Percentiles rank a stretch among this genome's conserved stretches.
Conservation (phyloP, 2,888 invertebrate genomes). For the Chirona hameri region DNA sequence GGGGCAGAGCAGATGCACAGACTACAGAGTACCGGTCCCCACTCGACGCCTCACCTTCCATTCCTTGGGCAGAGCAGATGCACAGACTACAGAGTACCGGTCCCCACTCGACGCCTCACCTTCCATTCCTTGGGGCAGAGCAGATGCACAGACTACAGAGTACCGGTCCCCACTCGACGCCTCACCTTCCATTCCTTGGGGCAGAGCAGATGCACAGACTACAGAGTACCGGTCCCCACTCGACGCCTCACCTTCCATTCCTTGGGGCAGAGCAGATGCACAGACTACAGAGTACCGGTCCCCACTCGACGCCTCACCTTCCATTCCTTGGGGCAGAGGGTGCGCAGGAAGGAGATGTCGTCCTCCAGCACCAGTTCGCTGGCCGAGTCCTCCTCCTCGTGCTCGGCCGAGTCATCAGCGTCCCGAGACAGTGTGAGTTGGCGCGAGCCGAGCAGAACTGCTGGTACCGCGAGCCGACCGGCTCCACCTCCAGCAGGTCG, state of each 20-base stretch:
- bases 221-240: neutral
- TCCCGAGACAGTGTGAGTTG: neutral
- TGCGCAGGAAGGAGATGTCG: slow-evolving; percentile 76
- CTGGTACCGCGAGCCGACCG: neutral
- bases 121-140: slow-evolving; percentile 55
- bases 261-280: too few relatives aligned
- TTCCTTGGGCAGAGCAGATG: too few relatives aligned
- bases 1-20: slow-evolving; percentile 81
- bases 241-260: slow-evolving; percentile 59
- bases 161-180: neutral
- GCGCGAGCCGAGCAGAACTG: neutral
- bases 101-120: slow-evolving; percentile 43
- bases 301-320: slow-evolving; percentile 53
- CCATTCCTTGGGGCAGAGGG: slow-evolving; percentile 93
- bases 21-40: too few relatives aligned
- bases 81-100: too few relatives aligned
- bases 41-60: too few relatives aligned
- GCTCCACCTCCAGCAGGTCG: slow-evolving; percentile 24
- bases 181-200: slow-evolving; percentile 57
- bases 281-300: too few relatives aligned
- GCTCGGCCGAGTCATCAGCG: slow-evolving; percentile 29
- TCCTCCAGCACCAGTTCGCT: slow-evolving; percentile 53
- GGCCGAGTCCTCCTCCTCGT: slow-evolving; percentile 39
- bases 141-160: too few relatives aligned
- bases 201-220: too few relatives aligned